Evolutionary conservation across 2,888 invertebrate species (phyloP).

Genomic region (Drosophila siamana): DNA sequence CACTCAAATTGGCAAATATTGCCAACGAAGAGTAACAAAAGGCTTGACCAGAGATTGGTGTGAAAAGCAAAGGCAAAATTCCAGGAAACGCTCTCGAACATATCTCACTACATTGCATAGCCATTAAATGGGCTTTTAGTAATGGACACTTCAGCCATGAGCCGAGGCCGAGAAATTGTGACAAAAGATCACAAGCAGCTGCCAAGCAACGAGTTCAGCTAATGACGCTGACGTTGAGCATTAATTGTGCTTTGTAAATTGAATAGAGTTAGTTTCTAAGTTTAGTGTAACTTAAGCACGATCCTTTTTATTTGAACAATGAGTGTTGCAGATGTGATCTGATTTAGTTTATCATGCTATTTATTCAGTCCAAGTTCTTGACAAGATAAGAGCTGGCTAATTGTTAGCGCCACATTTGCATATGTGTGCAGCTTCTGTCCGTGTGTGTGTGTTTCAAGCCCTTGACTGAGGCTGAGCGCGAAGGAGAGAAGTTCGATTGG

Average conservation of each 20-base stretch:
- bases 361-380: conserved; percentile 1
- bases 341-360: too few relatives aligned
- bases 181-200: conserved; percentile 7
- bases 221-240: too few relatives aligned
- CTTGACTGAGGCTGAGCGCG: conserved; percentile 5
- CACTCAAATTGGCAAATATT: conserved; percentile 71
- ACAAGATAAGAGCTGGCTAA: too few relatives aligned
- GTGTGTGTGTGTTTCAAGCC: conserved; percentile 4
- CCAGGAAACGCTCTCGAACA: conserved; percentile 60
- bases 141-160: conserved; percentile 55
- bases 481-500: conserved; percentile 64
- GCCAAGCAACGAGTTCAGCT: background rate
- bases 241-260: too few relatives aligned
- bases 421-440: conserved; percentile 30
- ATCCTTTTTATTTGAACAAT: too few relatives aligned
- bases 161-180: background rate
- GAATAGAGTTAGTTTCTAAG: too few relatives aligned
- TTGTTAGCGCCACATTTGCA: conserved; percentile 14
- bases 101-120: conserved; percentile 41
- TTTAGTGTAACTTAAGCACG: too few relatives aligned
- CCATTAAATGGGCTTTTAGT: conserved; percentile 65
- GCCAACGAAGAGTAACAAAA: conserved; percentile 42
- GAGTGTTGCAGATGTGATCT: too few relatives aligned
- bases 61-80: conserved; percentile 66
- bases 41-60: conserved; percentile 65